phyloP scores from a whole-genome alignment of 2,888 invertebrate species.

The Trileptium ribeirensis region DNA sequence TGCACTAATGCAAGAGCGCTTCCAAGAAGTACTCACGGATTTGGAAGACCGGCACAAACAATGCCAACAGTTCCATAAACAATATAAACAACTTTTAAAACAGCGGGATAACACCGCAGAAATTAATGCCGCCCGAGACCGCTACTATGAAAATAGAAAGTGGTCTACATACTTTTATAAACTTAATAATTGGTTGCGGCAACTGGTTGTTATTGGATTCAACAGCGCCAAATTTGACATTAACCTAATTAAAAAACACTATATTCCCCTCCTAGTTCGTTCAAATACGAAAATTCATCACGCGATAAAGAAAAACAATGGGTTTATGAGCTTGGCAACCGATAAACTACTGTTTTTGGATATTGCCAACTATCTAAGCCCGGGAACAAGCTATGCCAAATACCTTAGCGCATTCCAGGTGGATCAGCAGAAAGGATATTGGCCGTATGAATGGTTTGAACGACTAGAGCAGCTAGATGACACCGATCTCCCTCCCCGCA shows the following conservation, averaged over 20 bases:
- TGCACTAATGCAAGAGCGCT: not conserved
- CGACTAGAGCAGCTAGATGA: not conserved
- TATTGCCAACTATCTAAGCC: not conserved
- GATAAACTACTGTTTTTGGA: not conserved
- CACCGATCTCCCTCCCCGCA: not conserved
- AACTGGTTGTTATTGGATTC: not conserved
- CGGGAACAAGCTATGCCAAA: conserved; percentile 1
- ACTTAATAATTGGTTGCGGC: not conserved
- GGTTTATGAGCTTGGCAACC: not conserved
- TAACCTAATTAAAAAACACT: not conserved
- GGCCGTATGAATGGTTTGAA: conserved; percentile 9
- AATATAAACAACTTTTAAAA: not conserved
- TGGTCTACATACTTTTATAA: not conserved
- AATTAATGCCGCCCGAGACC: not conserved
- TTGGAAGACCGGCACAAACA: not conserved
- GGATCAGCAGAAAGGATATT: not conserved
- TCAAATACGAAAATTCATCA: not conserved
- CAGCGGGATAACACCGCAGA: not conserved
- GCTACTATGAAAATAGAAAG: not conserved
- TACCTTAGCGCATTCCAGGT: not conserved
- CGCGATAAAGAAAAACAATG: not conserved
- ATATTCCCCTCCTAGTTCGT: not conserved
- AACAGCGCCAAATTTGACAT: not conserved
- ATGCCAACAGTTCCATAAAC: too few relatives aligned
- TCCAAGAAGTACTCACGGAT: too few relatives aligned